phyloP scores from a whole-genome alignment of 2,888 invertebrate species.

The Patella ulyssiponensis region DNA sequence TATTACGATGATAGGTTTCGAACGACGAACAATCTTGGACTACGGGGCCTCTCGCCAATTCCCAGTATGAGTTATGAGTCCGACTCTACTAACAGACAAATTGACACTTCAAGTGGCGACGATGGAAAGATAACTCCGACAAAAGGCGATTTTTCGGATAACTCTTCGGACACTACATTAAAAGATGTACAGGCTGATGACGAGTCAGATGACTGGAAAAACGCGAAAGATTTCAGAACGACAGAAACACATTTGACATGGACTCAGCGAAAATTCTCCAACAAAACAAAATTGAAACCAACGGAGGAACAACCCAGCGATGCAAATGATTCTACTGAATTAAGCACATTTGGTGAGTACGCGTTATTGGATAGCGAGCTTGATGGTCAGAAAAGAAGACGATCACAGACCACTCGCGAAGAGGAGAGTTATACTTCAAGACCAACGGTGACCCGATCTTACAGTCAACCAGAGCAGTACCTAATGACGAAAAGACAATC shows the following conservation, averaged over 20 bases:
- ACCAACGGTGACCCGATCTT: neutral
- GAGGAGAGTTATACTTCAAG: neutral
- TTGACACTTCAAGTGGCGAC: neutral
- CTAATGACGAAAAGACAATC: neutral
- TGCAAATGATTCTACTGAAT: too few species aligned
- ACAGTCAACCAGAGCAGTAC: conserved; percentile 3
- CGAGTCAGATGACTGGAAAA: neutral
- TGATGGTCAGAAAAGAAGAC: neutral
- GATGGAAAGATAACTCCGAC: neutral
- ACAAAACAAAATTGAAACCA: neutral
- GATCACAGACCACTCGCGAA: neutral
- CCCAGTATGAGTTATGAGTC: neutral
- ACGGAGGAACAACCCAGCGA: too few species aligned
- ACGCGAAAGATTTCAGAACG: neutral
- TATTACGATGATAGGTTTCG: neutral
- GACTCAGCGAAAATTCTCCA: neutral
- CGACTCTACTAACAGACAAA: neutral
- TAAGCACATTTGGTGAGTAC: too few species aligned
- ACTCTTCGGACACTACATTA: neutral
- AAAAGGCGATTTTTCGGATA: neutral
- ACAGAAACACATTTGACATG: neutral
- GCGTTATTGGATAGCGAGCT: too few species aligned
- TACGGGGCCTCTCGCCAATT: neutral
- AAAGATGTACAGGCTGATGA: neutral
- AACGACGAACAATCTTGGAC: neutral